phyloP scores from a whole-genome alignment of 2,888 invertebrate species.

The Branchipolynoe longqiensis region DNA sequence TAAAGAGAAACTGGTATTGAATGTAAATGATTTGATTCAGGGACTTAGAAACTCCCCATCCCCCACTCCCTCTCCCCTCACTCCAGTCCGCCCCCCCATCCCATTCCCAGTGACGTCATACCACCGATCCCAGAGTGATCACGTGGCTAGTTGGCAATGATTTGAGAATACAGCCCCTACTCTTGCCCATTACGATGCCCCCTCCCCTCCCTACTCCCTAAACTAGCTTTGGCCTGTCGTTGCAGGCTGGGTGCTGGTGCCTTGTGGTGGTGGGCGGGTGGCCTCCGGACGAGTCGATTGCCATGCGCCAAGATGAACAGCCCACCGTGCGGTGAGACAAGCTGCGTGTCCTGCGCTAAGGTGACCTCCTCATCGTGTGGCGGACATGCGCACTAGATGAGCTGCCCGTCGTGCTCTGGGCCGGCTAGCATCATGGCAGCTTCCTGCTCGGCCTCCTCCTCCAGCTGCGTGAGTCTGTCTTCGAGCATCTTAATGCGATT shows the following conservation, averaged over 20 bases:
- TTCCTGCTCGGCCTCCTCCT: constrained; percentile 58
- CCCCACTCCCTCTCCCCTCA: too few relatives aligned
- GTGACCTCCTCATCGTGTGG: background rate
- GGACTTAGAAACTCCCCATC: too few relatives aligned
- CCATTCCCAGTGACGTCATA: too few relatives aligned
- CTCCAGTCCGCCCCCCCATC: too few relatives aligned
- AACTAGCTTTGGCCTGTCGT: constrained; percentile 36
- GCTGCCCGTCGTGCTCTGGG: constrained; percentile 52
- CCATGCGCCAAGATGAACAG: too few relatives aligned
- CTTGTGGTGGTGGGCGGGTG: constrained; percentile 19
- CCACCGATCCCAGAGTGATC: too few relatives aligned
- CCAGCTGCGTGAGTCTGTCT: constrained; percentile 69
- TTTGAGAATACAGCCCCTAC: background rate
- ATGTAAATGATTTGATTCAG: too few relatives aligned
- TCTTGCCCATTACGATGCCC: background rate
- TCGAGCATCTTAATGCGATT: constrained; percentile 72
- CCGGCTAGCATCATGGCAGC: constrained; percentile 48
- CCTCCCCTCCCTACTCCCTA: background rate
- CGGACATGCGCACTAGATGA: constrained; percentile 6
- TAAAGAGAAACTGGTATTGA: too few relatives aligned
- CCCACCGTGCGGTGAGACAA: too few relatives aligned
- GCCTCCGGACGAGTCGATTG: too few relatives aligned
- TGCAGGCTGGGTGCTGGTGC: background rate
- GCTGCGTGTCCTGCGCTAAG: too few relatives aligned
- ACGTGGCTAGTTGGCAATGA: too few relatives aligned